phyloP scores from a whole-genome alignment of 1,140 invertebrate genomes.

The Coboldia fuscipes region DNA sequence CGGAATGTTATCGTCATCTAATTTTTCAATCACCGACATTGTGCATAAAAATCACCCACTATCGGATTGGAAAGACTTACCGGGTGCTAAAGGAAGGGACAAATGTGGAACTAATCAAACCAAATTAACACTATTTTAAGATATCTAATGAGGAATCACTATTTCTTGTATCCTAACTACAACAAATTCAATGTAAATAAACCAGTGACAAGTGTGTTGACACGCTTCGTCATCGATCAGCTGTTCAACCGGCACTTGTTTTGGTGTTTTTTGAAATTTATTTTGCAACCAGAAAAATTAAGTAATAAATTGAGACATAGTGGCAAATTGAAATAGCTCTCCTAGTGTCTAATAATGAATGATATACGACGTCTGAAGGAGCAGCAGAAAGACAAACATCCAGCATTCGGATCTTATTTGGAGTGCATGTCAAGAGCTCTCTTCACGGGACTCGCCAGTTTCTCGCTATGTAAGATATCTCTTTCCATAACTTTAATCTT shows the following conservation, averaged over 20 bases:
- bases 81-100: no score
- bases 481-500: background rate
- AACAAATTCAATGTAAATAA: no score
- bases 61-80: no score
- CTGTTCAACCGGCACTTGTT: background rate
- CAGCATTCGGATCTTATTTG: slow-evolving; percentile 25
- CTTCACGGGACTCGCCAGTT: slow-evolving; percentile 23
- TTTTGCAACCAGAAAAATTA: background rate
- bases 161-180: no score
- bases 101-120: no score
- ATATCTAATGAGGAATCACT: no score
- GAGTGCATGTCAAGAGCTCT: slow-evolving; percentile 28
- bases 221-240: no score
- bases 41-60: no score
- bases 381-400: slow-evolving; percentile 22
- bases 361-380: slow-evolving; percentile 21
- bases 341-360: slow-evolving; percentile 11
- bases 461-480: slow-evolving; percentile 20
- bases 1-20: slow-evolving; percentile 69
- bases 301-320: background rate
- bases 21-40: slow-evolving; percentile 27
- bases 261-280: background rate
- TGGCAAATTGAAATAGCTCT: background rate
- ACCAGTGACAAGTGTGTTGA: no score
- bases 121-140: no score